These are phyloP conservation scores for Coreius guichenoti DNA, from an alignment of 2,797 vertebrate species.

Conservation along the genomic window DNA sequence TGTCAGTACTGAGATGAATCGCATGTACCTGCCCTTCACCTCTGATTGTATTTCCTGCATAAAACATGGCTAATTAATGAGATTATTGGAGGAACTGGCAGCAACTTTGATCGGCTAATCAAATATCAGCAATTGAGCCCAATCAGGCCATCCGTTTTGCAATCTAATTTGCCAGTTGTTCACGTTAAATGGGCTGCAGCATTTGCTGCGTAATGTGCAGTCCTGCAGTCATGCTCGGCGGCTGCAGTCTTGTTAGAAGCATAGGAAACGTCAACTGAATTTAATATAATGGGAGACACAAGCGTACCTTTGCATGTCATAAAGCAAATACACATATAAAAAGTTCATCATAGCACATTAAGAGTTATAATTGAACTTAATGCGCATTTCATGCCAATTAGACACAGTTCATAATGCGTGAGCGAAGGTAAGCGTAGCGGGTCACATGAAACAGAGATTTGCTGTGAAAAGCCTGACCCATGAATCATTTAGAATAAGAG, in stretches of 20 bases:
- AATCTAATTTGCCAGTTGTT: slow-evolving; percentile 45
- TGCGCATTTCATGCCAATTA: slow-evolving; percentile 21
- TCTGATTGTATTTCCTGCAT: slow-evolving; percentile 25
- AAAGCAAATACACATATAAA: slow-evolving; percentile 8
- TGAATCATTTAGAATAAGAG: slow-evolving; percentile 40
- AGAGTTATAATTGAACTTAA: slow-evolving; percentile 3
- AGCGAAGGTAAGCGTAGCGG: not conserved
- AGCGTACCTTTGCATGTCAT: not conserved
- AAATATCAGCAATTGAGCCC: slow-evolving; percentile 47
- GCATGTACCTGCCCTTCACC: slow-evolving; percentile 20
- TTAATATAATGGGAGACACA: slow-evolving; percentile 13
- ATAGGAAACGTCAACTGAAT: slow-evolving; percentile 7
- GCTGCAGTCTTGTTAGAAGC: not conserved
- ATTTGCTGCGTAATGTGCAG: slow-evolving; percentile 22
- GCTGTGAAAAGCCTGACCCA: slow-evolving; percentile 11
- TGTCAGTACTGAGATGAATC: slow-evolving; percentile 28
- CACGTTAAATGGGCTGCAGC: slow-evolving; percentile 20
- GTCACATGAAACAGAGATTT: slow-evolving; percentile 8
- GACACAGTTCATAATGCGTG: not conserved
- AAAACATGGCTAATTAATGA: slow-evolving; percentile 32
- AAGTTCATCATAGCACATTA: not conserved
- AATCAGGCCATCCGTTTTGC: slow-evolving; percentile 35
- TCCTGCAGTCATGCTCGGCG: not conserved
- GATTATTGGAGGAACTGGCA: slow-evolving; percentile 44
- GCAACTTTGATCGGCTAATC: slow-evolving; percentile 44